These are phyloP conservation scores for Tyrannus savana DNA, from an alignment of 2,113 vertebrate species.

Conservation along the genomic window DNA sequence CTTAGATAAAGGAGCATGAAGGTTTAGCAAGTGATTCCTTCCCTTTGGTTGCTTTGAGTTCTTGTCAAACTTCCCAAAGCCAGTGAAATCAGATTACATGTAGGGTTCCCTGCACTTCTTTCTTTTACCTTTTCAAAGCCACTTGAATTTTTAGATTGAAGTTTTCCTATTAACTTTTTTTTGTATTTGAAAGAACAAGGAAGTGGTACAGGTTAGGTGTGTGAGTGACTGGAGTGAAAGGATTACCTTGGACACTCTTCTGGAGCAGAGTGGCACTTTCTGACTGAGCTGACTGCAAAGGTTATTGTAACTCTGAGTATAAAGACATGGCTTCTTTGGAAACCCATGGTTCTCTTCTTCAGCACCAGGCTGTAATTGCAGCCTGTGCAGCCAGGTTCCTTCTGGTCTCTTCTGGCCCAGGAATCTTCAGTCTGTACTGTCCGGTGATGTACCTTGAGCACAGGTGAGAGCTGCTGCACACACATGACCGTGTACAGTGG, in stretches of 20 bases:
- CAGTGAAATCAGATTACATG: neutral
- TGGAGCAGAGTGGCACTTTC: neutral
- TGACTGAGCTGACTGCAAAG: neutral
- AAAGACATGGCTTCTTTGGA: neutral
- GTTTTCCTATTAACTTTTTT: neutral
- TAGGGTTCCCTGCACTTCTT: neutral
- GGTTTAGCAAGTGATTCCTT: neutral
- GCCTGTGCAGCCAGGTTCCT: neutral
- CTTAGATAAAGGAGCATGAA: neutral
- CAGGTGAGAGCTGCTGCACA: neutral
- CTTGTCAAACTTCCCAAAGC: neutral
- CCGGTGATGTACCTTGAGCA: neutral
- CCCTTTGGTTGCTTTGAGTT: neutral
- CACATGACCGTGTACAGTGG: neutral
- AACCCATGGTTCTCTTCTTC: fast-evolving
- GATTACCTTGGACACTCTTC: neutral
- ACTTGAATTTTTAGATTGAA: neutral
- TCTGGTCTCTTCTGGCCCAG: neutral
- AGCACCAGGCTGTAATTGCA: neutral
- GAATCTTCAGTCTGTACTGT: neutral
- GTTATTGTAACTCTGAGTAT: neutral
- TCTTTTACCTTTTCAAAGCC: neutral
- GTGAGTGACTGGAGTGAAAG: neutral
- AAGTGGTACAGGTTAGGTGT: neutral
- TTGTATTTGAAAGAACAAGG: neutral